Conservation (phyloP, 2,888 invertebrate genomes). For the Stenchaetothrips biformis region DNA sequence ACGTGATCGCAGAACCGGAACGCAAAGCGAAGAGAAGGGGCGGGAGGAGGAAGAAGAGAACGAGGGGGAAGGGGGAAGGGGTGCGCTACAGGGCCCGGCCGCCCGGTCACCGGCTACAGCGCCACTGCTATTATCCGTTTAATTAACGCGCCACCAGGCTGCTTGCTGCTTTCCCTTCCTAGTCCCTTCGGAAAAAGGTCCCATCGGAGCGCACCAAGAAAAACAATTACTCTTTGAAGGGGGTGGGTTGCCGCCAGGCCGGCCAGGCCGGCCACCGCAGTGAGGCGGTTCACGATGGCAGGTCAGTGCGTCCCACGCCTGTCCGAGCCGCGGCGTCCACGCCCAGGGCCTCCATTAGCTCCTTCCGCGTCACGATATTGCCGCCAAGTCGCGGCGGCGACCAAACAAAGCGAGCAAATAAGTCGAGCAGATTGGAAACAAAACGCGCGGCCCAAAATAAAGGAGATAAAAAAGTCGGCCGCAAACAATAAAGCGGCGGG, state of each 20-base stretch:
- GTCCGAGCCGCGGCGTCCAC: too few species aligned
- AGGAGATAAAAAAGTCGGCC: too few species aligned
- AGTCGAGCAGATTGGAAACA: too few species aligned
- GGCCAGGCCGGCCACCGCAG: neutral
- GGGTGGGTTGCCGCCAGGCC: neutral
- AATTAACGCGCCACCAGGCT: slow-evolving; percentile 20
- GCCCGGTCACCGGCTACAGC: neutral
- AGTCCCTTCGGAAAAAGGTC: slow-evolving; percentile 13
- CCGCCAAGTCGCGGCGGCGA: too few species aligned
- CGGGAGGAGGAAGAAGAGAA: neutral
- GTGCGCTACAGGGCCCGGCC: neutral
- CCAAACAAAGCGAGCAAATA: too few species aligned
- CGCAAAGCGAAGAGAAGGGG: neutral
- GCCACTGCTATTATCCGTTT: slow-evolving; percentile 20
- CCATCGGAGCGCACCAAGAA: slow-evolving; percentile 17
- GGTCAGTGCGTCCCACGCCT: too few species aligned
- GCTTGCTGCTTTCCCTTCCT: neutral
- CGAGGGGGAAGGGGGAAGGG: neutral
- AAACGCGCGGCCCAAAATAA: too few species aligned
- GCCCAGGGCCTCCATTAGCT: too few species aligned
- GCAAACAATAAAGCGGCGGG: too few species aligned
- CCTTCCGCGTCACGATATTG: too few species aligned
- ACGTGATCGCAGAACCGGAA: slow-evolving; percentile 3
- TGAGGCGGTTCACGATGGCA: too few species aligned
- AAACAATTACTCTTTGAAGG: slow-evolving; percentile 24